phyloP scores from a whole-genome alignment of 2,113 vertebrate species.

The Muscicapa adusta region DNA sequence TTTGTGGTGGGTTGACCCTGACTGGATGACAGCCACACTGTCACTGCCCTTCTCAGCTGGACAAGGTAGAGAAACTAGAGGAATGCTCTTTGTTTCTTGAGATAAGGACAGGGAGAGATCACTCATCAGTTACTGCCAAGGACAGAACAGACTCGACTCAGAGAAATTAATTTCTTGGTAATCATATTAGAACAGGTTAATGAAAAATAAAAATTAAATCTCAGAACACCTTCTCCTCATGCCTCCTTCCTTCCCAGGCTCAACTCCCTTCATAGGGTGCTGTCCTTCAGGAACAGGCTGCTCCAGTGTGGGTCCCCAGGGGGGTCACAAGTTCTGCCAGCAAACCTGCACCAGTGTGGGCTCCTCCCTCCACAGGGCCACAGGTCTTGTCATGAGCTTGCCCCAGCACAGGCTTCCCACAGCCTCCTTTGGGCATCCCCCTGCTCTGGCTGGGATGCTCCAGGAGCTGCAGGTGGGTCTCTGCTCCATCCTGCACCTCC shows the following conservation, averaged over 20 bases:
- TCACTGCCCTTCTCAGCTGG: background rate
- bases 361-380: background rate
- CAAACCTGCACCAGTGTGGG: background rate
- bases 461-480: background rate
- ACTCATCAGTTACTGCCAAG: background rate
- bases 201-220: background rate
- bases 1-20: background rate
- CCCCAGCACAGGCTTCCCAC: background rate
- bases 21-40: background rate
- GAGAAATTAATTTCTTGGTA: background rate
- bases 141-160: background rate
- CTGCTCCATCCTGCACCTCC: rapidly evolving
- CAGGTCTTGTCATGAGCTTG: background rate
- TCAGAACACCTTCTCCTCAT: background rate
- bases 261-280: background rate
- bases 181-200: background rate
- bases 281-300: background rate
- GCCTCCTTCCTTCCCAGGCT: background rate
- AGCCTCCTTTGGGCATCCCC: background rate
- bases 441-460: too few relatives aligned
- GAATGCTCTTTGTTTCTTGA: background rate
- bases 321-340: background rate
- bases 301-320: background rate
- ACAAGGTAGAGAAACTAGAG: background rate
- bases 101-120: background rate